Evolutionary conservation across 2,888 invertebrate species (phyloP).

Genomic region (Tachina fera): DNA sequence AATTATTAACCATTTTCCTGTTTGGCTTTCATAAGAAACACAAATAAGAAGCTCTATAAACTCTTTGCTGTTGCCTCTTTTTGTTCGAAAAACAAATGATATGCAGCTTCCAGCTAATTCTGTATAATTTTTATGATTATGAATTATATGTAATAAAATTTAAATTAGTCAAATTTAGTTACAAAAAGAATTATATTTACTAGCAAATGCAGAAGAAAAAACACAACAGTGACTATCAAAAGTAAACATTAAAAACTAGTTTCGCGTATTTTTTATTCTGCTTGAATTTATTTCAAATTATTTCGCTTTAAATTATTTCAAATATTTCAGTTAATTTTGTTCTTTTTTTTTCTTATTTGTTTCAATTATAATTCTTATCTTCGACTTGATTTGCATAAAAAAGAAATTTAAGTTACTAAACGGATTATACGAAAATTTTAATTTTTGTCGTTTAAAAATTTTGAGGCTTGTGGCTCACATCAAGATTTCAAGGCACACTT

Average conservation of each 20-base stretch:
- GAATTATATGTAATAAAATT: neutral
- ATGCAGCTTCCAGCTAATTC: neutral
- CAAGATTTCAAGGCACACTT: no score
- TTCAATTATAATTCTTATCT: no score
- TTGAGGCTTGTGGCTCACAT: no score
- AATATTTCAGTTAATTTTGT: no score
- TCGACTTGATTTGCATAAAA: no score
- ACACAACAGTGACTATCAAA: neutral
- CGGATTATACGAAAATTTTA: no score
- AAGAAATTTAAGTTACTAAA: no score
- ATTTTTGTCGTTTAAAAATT: no score
- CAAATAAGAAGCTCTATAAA: neutral
- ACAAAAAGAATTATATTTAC: neutral
- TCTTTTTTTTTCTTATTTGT: no score
- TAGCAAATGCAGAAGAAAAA: no score
- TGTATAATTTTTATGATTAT: neutral
- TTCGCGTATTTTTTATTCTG: neutral
- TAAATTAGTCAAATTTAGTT: neutral
- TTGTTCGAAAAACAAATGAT: neutral
- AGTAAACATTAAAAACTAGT: neutral
- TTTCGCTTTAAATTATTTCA: neutral
- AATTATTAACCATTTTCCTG: slow-evolving; percentile 11
- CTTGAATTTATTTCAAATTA: neutral
- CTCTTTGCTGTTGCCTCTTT: neutral
- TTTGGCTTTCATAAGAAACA: neutral